Percentiles rank a stretch among this genome's conserved stretches.
phyloP scores from a whole-genome alignment of 2,113 vertebrate species.

The Dipodomys spectabilis region DNA sequence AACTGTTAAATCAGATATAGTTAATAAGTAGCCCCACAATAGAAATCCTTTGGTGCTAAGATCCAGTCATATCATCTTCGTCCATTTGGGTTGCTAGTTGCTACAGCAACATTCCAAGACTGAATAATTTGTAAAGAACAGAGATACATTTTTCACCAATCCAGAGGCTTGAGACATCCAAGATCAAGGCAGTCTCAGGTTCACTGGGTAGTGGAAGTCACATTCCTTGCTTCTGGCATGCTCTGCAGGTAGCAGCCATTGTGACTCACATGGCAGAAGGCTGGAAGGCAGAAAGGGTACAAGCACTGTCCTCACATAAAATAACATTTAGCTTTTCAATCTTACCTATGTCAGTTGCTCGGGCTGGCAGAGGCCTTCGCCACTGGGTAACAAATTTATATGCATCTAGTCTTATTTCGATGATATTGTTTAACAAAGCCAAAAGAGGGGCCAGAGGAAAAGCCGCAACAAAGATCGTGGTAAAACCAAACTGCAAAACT shows the following conservation, averaged over 20 bases:
- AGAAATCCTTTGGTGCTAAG: neutral
- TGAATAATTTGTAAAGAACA: neutral
- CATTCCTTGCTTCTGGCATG: neutral
- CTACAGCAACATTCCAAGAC: neutral
- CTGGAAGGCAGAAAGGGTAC: neutral
- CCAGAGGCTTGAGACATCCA: neutral
- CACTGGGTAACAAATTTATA: slow-evolving; percentile 99
- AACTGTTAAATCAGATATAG: neutral
- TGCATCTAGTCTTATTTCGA: slow-evolving; percentile 98
- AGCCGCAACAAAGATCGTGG: slow-evolving; percentile 98
- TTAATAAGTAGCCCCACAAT: neutral
- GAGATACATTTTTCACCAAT: neutral
- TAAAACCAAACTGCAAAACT: slow-evolving; percentile 99
- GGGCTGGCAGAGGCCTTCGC: slow-evolving; percentile 96
- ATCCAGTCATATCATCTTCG: neutral
- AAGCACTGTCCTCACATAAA: neutral
- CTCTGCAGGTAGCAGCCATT: neutral
- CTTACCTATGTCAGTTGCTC: slow-evolving; percentile 98
- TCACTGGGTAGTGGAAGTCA: neutral
- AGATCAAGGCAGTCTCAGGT: rapidly evolving
- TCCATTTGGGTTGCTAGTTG: neutral
- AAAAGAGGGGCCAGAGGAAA: slow-evolving; percentile 98
- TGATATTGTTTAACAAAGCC: slow-evolving; percentile 98
- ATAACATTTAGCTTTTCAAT: neutral
- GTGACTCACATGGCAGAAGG: neutral